phyloP scores from a whole-genome alignment of 2,888 invertebrate genomes.

The Tenthredo notha region DNA sequence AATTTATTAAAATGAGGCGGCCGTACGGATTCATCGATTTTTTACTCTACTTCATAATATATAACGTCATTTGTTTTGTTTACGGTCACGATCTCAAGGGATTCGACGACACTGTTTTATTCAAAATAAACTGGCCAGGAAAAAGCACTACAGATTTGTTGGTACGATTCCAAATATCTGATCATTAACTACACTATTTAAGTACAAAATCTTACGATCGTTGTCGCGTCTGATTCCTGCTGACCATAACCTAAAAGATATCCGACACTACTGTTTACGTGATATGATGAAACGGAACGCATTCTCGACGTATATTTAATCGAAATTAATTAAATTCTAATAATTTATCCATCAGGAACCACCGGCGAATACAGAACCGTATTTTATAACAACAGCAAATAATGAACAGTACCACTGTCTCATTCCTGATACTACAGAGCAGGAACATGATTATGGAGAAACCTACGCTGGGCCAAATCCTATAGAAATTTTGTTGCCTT shows the following conservation, averaged over 20 bases:
- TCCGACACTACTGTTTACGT: background rate
- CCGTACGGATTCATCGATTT: constrained; percentile 12
- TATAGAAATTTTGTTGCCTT: constrained; percentile 86
- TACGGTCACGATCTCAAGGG: constrained; percentile 85
- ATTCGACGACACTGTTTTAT: constrained; percentile 91
- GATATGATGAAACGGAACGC: background rate
- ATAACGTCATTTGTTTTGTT: constrained; percentile 54
- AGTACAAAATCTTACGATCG: background rate
- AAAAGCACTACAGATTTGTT: constrained; percentile 76
- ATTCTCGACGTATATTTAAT: too few species aligned
- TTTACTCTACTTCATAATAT: background rate
- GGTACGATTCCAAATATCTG: constrained; percentile 66
- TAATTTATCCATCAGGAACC: constrained; percentile 66
- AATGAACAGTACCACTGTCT: constrained; percentile 92
- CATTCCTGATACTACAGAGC: constrained; percentile 85
- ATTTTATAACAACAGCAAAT: constrained; percentile 87
- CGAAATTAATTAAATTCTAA: background rate
- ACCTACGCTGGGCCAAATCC: constrained; percentile 88
- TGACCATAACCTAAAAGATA: constrained; percentile 28
- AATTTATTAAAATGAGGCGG: constrained; percentile 38
- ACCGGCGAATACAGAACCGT: constrained; percentile 79
- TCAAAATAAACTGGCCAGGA: constrained; percentile 90
- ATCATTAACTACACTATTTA: background rate
- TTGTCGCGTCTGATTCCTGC: background rate
- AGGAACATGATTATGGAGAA: constrained; percentile 80